Evolutionary conservation across 2,797 vertebrate species (phyloP).

Genomic region (Parambassis ranga): DNA sequence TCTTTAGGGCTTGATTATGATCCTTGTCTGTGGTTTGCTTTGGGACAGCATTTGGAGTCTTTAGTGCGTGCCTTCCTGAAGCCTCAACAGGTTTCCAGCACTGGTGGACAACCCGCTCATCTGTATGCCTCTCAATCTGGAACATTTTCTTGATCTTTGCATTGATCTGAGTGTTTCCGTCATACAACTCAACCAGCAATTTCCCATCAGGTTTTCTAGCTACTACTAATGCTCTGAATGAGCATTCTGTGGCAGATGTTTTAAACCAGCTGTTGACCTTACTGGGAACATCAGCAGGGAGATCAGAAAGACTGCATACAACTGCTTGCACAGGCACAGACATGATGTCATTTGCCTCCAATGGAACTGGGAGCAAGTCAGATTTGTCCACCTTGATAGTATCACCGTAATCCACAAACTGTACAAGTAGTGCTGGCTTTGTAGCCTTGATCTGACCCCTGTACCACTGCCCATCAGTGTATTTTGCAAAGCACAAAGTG

Average conservation of each 20-base stretch:
- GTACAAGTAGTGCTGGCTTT: slow-evolving; percentile 76
- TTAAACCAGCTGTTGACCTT: slow-evolving; percentile 87
- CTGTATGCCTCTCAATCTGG: slow-evolving; percentile 40
- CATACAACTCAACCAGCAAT: slow-evolving; percentile 88
- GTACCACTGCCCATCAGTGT: slow-evolving; percentile 90
- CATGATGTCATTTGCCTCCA: slow-evolving; percentile 84
- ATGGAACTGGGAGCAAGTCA: slow-evolving; percentile 85
- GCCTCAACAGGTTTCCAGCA: background rate
- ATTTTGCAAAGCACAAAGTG: slow-evolving; percentile 89
- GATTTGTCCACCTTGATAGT: slow-evolving; percentile 77
- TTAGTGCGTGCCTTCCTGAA: background rate
- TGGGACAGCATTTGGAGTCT: background rate
- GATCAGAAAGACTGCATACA: slow-evolving; percentile 86
- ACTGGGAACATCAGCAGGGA: slow-evolving; percentile 72
- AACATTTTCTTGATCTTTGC: slow-evolving; percentile 82
- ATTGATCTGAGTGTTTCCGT: slow-evolving; percentile 84
- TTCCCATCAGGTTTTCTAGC: slow-evolving; percentile 88
- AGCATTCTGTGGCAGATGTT: slow-evolving; percentile 72
- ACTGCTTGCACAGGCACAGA: slow-evolving; percentile 91
- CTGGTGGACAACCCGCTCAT: slow-evolving; percentile 17
- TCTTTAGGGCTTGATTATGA: background rate
- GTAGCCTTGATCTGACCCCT: slow-evolving; percentile 82
- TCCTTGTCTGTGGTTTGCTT: background rate
- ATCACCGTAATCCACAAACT: slow-evolving; percentile 97
- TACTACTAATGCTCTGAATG: slow-evolving; percentile 84